These are phyloP conservation scores for Pangasius mekongensis DNA, from an alignment of 2,797 vertebrate genomes.

Conservation along the genomic window DNA sequence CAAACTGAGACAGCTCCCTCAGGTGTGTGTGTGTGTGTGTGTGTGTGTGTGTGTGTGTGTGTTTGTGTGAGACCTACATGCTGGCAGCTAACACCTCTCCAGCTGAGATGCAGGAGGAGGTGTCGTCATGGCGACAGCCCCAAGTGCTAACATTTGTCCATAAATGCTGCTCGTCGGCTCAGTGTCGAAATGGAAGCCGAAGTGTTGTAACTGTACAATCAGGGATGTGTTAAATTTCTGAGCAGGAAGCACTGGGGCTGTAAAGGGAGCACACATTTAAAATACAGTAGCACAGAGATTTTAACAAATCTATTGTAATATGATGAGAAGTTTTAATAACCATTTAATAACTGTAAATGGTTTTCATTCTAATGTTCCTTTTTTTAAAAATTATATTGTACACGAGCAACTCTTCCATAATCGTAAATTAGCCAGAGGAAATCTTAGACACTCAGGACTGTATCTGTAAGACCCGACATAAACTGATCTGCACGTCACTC, in stretches of 20 bases:
- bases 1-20: neutral
- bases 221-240: no score
- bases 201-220: neutral
- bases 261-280: neutral
- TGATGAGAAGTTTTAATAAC: neutral
- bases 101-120: slow-evolving; percentile 32
- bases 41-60: slow-evolving; percentile 9
- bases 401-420: neutral
- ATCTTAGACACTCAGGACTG: neutral
- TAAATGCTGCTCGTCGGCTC: neutral
- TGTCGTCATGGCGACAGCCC: slow-evolving; percentile 49
- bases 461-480: neutral
- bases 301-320: neutral
- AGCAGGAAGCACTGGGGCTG: neutral
- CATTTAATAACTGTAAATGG: neutral
- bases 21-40: neutral
- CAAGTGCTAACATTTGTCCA: slow-evolving; percentile 29
- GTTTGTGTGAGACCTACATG: neutral
- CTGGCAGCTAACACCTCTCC: slow-evolving; percentile 31
- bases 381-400: neutral
- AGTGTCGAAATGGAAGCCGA: neutral
- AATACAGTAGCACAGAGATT: neutral
- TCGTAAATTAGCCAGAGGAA: neutral
- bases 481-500: neutral
- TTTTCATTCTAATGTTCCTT: neutral